A percentile compares a stretch with the other conserved stretches of the same genome.
Conservation (phyloP, 2,888 invertebrate species). For the Phaonia tiefii region DNA sequence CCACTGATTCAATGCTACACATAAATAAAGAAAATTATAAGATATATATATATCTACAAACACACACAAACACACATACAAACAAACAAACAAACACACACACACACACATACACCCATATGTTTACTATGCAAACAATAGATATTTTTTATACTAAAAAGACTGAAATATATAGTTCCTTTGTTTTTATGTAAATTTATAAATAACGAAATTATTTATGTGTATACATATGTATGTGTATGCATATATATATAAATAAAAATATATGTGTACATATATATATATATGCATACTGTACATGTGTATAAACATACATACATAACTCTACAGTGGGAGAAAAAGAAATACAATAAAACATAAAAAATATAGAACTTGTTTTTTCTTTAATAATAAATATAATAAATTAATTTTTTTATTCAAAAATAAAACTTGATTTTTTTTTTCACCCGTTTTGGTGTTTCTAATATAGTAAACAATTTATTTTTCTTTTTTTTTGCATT, state of each 20-base stretch:
- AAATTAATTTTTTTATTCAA: too few species aligned
- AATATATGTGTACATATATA: constrained; percentile 8
- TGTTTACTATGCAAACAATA: constrained; percentile 69
- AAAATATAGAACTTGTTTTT: constrained; percentile 9
- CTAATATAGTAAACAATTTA: too few species aligned
- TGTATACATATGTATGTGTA: neutral
- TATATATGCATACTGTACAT: neutral
- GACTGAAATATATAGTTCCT: constrained; percentile 81
- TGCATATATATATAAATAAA: constrained; percentile 42
- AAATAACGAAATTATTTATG: constrained; percentile 57
- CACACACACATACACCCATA: constrained; percentile 54
- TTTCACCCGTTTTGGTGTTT: too few species aligned
- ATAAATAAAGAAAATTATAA: constrained; percentile 16
- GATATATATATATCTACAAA: constrained; percentile 52
- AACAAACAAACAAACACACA: constrained; percentile 40
- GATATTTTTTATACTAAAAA: constrained; percentile 80
- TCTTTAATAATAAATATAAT: constrained; percentile 13
- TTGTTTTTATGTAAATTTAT: constrained; percentile 80
- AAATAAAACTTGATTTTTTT: constrained; percentile 18
- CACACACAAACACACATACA: constrained; percentile 46
- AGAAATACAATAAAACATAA: constrained; percentile 39
- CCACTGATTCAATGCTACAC: constrained; percentile 47
- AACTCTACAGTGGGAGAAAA: constrained; percentile 56
- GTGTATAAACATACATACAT: constrained; percentile 18
- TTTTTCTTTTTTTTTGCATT: constrained; percentile 14